phyloP scores from a whole-genome alignment of 2,113 vertebrate species.

The Nycticebus coucang region DNA sequence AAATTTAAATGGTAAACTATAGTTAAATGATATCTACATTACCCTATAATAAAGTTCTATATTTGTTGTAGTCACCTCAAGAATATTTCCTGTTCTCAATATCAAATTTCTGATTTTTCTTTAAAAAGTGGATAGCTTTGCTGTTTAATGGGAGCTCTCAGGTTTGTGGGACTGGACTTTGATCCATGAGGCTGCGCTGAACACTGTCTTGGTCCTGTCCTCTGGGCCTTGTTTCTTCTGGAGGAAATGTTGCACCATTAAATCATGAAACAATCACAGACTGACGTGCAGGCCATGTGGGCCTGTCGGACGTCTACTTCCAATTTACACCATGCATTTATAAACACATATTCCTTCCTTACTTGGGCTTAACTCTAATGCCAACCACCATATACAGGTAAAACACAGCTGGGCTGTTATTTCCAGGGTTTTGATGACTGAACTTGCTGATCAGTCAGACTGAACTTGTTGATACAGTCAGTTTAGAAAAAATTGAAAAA shows the following conservation, averaged over 20 bases:
- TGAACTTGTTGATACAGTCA: neutral
- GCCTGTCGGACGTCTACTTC: neutral
- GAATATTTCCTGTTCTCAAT: conserved; percentile 19
- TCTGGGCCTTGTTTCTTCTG: neutral
- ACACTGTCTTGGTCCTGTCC: neutral
- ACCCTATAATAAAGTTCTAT: neutral
- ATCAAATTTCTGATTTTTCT: neutral
- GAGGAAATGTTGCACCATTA: neutral
- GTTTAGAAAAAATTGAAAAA: neutral
- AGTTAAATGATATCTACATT: neutral
- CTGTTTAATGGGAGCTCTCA: neutral
- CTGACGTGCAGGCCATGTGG: neutral
- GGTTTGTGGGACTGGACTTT: neutral
- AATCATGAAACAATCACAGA: neutral
- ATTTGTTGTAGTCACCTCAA: neutral
- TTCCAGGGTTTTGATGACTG: neutral
- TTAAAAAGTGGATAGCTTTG: neutral
- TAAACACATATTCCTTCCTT: neutral
- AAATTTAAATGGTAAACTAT: neutral
- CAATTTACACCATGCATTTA: neutral
- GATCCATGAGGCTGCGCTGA: neutral
- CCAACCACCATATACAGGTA: neutral
- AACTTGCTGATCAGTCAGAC: neutral
- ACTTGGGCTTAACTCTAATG: neutral
- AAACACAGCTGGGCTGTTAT: neutral